A percentile compares a stretch with the other conserved stretches of the same genome.
Conservation (phyloP, 2,113 vertebrate species). For the Pteropus alecto region DNA sequence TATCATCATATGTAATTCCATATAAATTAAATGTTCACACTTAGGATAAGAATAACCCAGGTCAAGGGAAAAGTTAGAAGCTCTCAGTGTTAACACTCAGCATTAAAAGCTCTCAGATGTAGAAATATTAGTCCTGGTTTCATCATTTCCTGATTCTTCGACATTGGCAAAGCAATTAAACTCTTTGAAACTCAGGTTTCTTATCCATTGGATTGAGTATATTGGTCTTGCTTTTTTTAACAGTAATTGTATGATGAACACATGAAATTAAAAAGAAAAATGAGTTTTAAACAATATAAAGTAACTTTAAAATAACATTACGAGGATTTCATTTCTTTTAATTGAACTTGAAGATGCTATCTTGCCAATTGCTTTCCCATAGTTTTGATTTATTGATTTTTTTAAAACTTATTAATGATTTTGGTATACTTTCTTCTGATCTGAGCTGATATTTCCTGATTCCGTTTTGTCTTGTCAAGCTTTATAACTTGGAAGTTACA, state of each 20-base stretch:
- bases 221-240: background rate
- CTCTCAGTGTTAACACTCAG: background rate
- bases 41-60: background rate
- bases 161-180: background rate
- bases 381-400: slow-evolving; percentile 68
- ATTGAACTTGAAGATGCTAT: slow-evolving; percentile 71
- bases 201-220: background rate
- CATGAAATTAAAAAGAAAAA: background rate
- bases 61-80: background rate
- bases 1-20: background rate
- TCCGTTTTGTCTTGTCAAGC: background rate
- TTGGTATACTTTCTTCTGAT: slow-evolving; percentile 43
- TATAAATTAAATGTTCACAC: background rate
- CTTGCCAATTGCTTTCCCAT: slow-evolving; percentile 64
- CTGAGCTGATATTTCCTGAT: background rate
- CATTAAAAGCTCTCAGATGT: background rate
- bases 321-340: background rate
- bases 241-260: background rate
- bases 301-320: background rate
- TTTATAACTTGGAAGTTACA: background rate
- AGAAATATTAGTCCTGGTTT: background rate
- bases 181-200: background rate
- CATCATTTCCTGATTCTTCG: background rate
- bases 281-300: background rate
- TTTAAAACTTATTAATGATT: slow-evolving; percentile 63